Base-by-base conservation (phyloP, 2,888 invertebrate genomes). In the Sipha maydis region DNA sequence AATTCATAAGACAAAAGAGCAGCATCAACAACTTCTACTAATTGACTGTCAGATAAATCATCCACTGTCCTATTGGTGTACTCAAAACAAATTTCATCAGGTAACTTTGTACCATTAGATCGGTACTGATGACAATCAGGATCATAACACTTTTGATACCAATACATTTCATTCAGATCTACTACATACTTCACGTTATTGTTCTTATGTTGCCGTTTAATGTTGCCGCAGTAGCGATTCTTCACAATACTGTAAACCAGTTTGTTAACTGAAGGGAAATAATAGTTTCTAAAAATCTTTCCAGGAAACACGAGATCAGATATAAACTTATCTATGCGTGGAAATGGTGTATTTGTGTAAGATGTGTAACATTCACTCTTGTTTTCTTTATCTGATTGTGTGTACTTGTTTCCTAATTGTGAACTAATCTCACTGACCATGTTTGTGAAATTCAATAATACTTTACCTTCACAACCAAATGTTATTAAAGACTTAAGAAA, bases 141-240 rank as follows among this genome's bases (percentile, higher is more conserved):
- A 91, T 95, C 94, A 90, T 94, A 92, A 90, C 94, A 95, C 91
- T 93, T 94, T 91, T 94, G 94, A 90, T 93, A 94, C 90, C 92
- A 93, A 19, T 91, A 91, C 89, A 92, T 92, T 77, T 90, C 91
- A 38, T 91, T 91, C 34, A 94, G 91, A 91, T 94, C 93, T 4
- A 93, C 94, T 76, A 94, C 91, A 91, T 92, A 92, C 90, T 93
- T 94, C 77, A 94, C 92, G 90, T 94, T 93, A 90, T 95, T 94
- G 90, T 94, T 94, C 90, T 93, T 93, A 91, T 95, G 95, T 79
- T 92, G 92, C 69, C 94, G 92, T 34, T 92, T 92, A 89, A 94
- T 93, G 90, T 94, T 94, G 85, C 92, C 92, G 91, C 95, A 95
- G 90, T 92, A 94, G 83, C 94, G 92, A 90, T 94, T 93, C 48